Evolutionary conservation across 2,113 vertebrate species (phyloP).

Genomic region (Carassius auratus): DNA sequence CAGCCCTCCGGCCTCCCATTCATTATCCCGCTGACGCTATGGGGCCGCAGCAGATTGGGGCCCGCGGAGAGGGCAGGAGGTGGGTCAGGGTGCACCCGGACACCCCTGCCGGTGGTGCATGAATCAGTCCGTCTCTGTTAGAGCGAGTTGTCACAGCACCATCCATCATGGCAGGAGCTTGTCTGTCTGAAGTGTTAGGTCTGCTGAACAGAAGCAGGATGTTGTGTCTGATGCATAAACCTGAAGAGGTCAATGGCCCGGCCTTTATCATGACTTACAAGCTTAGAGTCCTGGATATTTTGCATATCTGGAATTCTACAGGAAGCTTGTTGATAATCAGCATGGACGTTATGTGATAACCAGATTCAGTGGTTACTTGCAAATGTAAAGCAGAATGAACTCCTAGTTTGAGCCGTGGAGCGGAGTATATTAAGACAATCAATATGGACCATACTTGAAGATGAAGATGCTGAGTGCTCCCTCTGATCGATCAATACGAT

Average conservation of each 20-base stretch:
- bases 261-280: conserved; percentile 38
- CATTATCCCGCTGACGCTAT: conserved; percentile 49
- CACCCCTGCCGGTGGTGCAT: conserved; percentile 51
- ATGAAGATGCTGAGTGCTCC: conserved; percentile 42
- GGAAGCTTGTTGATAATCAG: conserved; percentile 17
- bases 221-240: conserved; percentile 47
- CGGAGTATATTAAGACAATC: conserved; percentile 28
- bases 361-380: conserved; percentile 9
- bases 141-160: conserved; percentile 64
- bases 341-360: conserved; percentile 16
- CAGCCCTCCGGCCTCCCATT: conserved; percentile 62
- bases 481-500: conserved; percentile 29
- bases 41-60: conserved; percentile 26
- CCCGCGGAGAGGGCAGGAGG: conserved; percentile 65
- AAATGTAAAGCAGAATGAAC: conserved; percentile 3
- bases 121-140: conserved; percentile 61
- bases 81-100: conserved; percentile 63
- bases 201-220: conserved; percentile 60
- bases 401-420: conserved; percentile 21
- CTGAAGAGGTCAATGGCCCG: conserved; percentile 25
- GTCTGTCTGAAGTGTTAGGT: conserved; percentile 63
- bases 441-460: conserved; percentile 27
- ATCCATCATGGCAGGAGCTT: conserved; percentile 68
- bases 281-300: conserved; percentile 20
- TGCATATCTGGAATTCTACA: conserved; percentile 5